Evolutionary conservation across 1,140 invertebrate genomes (phyloP), one percentile per base, ranked within the genome.

Genomic region (Drosophila albomicans): DNA sequence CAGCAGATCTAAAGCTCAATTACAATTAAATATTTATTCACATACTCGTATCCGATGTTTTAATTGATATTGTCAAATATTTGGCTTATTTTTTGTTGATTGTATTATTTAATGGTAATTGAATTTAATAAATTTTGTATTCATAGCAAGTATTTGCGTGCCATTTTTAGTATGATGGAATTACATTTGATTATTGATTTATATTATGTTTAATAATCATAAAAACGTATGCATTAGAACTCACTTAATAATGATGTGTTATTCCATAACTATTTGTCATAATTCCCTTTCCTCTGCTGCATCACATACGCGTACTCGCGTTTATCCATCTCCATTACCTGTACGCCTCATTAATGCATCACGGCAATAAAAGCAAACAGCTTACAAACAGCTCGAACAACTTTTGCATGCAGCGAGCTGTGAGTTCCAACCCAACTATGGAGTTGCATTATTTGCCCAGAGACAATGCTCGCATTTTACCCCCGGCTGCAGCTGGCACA

Each of bases 261-360:
- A 5, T 32, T 25, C 20, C 6, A 32, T 32, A 32, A 32, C 30
- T 32, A 32, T 32, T 32, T 32, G 2, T 10, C 35, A 11, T 38
- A 38, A 38, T 10, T 38, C 35, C 0, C 10, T 32, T 32, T 5
- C 32, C 2, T 38, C 35, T 3, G 20, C 28, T 35, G 30, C 30
- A 30, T 25, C 20, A 25, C 20, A 25, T 25, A 25, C 20, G 0
- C 20, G 20, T 25, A 25, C 20, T 25, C 20, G 3, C 20, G 3
- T 25, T 25, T 25, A 25, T 25, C 20, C 6, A 11, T 38, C 35
- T 66, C 16, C 49, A 15, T 32, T 52, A 46, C 7, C 54, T 48
- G 8, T 13, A 25, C 25, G 16, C 13, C 49, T 62, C 64, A 74
- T 74, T 68, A 68, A 61, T 56, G 63, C 46, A 13, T 51, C 52